These are phyloP conservation scores for Gadus macrocephalus DNA, from an alignment of 2,113 vertebrate genomes.

Conservation along the genomic window DNA sequence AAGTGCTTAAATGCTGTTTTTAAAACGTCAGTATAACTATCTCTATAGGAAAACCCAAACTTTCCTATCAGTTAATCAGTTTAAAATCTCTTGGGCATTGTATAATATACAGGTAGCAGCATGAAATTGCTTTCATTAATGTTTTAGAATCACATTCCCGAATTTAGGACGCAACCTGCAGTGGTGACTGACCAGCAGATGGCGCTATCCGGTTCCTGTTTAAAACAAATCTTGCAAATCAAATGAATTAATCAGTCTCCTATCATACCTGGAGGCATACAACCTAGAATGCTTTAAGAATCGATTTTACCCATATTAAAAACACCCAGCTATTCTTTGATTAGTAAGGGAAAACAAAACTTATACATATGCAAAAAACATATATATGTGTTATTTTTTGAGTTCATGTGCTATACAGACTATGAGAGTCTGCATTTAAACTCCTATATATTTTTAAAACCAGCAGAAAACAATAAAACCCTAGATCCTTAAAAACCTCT, in stretches of 20 bases:
- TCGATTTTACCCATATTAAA: background rate
- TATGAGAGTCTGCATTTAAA: background rate
- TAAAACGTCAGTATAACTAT: background rate
- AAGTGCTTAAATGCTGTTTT: background rate
- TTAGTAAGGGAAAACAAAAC: background rate
- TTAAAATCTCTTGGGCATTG: slow-evolving; percentile 17
- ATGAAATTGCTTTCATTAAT: background rate
- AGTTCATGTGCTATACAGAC: background rate
- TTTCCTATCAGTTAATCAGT: background rate
- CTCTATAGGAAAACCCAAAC: background rate
- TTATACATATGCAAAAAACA: too few relatives aligned
- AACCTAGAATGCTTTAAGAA: background rate
- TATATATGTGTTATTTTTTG: too few relatives aligned
- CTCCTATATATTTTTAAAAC: background rate
- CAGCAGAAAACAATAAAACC: slow-evolving; percentile 5
- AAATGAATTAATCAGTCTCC: background rate
- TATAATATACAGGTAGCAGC: slow-evolving; percentile 27
- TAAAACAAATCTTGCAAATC: background rate
- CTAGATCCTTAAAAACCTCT: background rate
- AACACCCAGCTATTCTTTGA: background rate
- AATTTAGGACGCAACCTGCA: background rate
- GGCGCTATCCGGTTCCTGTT: background rate
- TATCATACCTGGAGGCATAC: background rate
- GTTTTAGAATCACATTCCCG: background rate
- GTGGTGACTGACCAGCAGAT: slow-evolving; percentile 17